Base-by-base conservation (phyloP, 2,113 vertebrate species). In the chimpanzee (Pan troglodytes) region DNA sequence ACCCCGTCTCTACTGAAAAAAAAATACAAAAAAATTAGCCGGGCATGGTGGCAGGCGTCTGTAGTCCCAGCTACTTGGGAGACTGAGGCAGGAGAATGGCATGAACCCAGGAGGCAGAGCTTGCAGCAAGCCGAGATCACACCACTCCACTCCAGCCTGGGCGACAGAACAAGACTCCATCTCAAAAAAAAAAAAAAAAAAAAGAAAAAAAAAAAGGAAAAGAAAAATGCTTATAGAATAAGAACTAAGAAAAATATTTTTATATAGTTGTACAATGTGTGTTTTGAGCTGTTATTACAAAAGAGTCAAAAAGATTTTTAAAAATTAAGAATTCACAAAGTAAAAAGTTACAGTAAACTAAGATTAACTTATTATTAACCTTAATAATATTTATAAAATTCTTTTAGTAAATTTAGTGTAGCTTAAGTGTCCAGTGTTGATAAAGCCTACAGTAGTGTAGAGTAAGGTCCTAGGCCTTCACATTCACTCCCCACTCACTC, bases 31-130 rank as follows among this genome's bases (percentile, higher is more conserved):
- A 55, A 55, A 55, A 55, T 20, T 55, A 20, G 52, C 18, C 2
- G 0, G 52, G 6, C 6, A 0, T 20, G 52, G 18, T 55, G 52
- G 52, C 6, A 0, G 18, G 18, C 2, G 2, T 6, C 6, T 55
- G 18, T 55, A 55, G 52, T 55, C 52, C 52, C 6, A 55, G 52
- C 52, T 55, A 55, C 52, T 55, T 7, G 52, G 52, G 52, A 55
- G 52, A 6, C 52, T 55, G 18, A 55, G 52, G 52, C 18, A 55
- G 18, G 52, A 55, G 52, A 55, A 55, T 8, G 52, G 52, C 52
- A 0, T 20, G 52, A 20, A 55, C 52, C 52, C 52, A 55, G 6
- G 52, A 55, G 52, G 52, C 52, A 55, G 52, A 55, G 52, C 18
- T 55, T 20, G 52, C 52, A 55, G 18, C 7, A 18, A 55, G 18